Conservation (phyloP, 2,797 vertebrate genomes). For the Dicrostonyx torquatus region DNA sequence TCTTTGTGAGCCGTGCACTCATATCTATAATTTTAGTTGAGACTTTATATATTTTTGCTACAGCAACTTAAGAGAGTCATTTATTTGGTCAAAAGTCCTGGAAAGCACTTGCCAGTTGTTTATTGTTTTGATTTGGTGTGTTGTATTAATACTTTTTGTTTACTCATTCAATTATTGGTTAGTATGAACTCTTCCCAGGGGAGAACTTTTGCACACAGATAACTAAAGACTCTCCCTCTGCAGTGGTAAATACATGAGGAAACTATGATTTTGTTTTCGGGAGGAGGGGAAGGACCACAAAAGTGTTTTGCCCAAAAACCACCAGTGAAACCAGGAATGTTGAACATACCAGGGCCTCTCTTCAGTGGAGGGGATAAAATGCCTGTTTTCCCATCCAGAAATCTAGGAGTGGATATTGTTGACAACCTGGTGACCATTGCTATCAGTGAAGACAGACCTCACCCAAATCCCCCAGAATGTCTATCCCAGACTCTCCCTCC, state of each 20-base stretch:
- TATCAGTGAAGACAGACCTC: not conserved
- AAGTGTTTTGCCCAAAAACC: not conserved
- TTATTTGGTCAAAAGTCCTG: not conserved
- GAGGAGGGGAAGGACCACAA: too few relatives aligned
- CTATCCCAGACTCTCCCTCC: not conserved
- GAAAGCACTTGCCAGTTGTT: not conserved
- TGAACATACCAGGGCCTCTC: not conserved
- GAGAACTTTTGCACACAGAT: not conserved
- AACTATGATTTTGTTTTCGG: not conserved
- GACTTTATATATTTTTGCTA: slow-evolving; percentile 52
- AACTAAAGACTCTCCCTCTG: not conserved
- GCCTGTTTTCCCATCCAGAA: not conserved
- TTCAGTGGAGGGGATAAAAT: not conserved
- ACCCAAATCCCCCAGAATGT: not conserved
- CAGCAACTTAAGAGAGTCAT: slow-evolving; percentile 1
- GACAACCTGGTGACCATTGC: not conserved
- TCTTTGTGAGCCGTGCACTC: slow-evolving; percentile 6
- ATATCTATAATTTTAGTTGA: slow-evolving; percentile 40
- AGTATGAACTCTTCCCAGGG: not conserved
- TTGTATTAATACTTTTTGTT: not conserved
- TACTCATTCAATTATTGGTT: slow-evolving; percentile 10
- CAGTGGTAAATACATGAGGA: not conserved
- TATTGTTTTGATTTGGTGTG: not conserved
- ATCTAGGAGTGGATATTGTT: too few relatives aligned
- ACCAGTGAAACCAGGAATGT: not conserved